Percentiles rank a stretch among this genome's conserved stretches.
These are phyloP conservation scores for Synanceia verrucosa DNA, from an alignment of 2,797 vertebrate genomes.

Conservation along the genomic window DNA sequence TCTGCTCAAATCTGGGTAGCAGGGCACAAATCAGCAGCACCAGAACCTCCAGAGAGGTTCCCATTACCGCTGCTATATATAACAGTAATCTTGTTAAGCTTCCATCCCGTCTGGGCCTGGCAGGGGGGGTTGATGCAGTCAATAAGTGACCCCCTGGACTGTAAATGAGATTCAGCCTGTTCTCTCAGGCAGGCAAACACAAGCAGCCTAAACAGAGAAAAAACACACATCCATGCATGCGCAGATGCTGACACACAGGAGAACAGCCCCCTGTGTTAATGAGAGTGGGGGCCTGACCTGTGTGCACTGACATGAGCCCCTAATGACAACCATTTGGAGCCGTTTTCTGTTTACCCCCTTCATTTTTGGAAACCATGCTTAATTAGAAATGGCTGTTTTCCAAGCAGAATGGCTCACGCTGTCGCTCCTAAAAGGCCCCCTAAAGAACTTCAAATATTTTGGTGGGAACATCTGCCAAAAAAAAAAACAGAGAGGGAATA, in stretches of 20 bases:
- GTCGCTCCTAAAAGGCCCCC: slow-evolving; percentile 48
- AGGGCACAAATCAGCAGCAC: slow-evolving; percentile 64
- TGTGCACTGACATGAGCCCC: slow-evolving; percentile 33
- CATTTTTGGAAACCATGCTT: slow-evolving; percentile 57
- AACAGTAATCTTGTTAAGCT: slow-evolving; percentile 80
- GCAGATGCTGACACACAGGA: background rate
- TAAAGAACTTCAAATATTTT: slow-evolving; percentile 49
- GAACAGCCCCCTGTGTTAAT: slow-evolving; percentile 42
- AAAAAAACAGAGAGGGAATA: slow-evolving; percentile 12
- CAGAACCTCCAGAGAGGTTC: slow-evolving; percentile 70
- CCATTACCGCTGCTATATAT: slow-evolving; percentile 78
- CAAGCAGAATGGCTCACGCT: slow-evolving; percentile 50
- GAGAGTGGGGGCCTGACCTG: slow-evolving; percentile 50
- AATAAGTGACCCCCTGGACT: slow-evolving; percentile 76
- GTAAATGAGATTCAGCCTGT: slow-evolving; percentile 72
- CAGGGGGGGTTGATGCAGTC: slow-evolving; percentile 69
- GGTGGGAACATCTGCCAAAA: slow-evolving; percentile 45
- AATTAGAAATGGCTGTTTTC: slow-evolving; percentile 67
- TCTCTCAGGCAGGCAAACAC: slow-evolving; percentile 47
- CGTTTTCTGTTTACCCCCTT: slow-evolving; percentile 48
- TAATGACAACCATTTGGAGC: slow-evolving; percentile 61
- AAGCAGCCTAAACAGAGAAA: slow-evolving; percentile 25
- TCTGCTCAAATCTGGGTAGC: slow-evolving; percentile 60
- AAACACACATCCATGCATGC: slow-evolving; percentile 4
- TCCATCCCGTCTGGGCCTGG: slow-evolving; percentile 66